phyloP scores from a whole-genome alignment of 1,140 invertebrate genomes.

The Leucophenga varia region DNA sequence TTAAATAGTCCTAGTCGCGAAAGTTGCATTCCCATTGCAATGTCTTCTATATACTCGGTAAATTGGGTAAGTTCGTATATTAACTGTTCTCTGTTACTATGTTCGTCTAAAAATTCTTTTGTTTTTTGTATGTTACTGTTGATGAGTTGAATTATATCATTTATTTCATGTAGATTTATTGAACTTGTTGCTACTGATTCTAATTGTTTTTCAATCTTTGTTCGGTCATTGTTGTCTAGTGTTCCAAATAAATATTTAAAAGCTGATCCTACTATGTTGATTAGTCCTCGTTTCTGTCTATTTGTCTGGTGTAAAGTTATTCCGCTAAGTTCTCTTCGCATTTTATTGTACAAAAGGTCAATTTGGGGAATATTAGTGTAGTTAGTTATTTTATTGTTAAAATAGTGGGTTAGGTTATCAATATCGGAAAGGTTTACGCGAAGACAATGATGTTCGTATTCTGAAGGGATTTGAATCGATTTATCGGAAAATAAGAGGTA shows the following conservation, averaged over 20 bases:
- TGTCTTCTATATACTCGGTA: constrained; percentile 5
- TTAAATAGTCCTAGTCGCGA: too few relatives aligned
- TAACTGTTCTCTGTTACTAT: constrained; percentile 6
- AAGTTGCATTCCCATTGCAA: constrained; percentile 6
- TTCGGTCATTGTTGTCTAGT: constrained; percentile 1
- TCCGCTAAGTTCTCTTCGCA: too few relatives aligned
- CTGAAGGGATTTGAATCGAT: constrained; percentile 1
- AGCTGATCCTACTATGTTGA: constrained; percentile 1
- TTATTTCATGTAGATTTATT: constrained; percentile 1
- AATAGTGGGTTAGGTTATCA: too few relatives aligned
- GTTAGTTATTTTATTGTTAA: too few relatives aligned
- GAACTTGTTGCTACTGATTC: neutral
- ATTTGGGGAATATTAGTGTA: constrained; percentile 4
- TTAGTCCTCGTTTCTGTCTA: constrained; percentile 3
- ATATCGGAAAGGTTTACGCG: constrained; percentile 4
- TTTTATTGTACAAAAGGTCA: too few relatives aligned
- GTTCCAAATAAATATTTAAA: constrained; percentile 5
- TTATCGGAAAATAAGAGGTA: too few relatives aligned
- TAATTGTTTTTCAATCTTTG: neutral
- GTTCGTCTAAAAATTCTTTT: constrained; percentile 10
- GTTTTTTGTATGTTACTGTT: constrained; percentile 5
- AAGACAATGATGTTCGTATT: constrained; percentile 11
- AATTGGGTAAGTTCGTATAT: constrained; percentile 3
- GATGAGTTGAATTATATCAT: constrained; percentile 2
- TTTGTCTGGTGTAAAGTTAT: too few relatives aligned